A percentile compares a stretch with the other conserved stretches of the same genome.
These are phyloP conservation scores for Myotis pilosus DNA, from an alignment of 2,797 vertebrate genomes.

Conservation along the genomic window DNA sequence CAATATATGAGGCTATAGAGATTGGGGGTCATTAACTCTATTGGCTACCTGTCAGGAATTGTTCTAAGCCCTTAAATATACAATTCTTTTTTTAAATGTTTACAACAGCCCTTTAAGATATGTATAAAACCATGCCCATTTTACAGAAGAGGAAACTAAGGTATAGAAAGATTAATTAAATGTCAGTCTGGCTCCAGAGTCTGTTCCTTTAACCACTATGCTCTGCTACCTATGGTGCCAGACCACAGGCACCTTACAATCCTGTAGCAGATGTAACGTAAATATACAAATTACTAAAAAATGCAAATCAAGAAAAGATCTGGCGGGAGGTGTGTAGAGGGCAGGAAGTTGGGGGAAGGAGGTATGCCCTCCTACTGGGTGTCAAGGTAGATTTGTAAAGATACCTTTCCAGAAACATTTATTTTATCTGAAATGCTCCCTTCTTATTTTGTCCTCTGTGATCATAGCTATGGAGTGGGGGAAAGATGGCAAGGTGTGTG, in stretches of 20 bases:
- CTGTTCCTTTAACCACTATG: not conserved
- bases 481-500: not conserved
- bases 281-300: slow-evolving; percentile 25
- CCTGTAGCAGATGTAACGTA: not conserved
- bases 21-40: not conserved
- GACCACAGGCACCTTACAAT: not conserved
- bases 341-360: not conserved
- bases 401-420: not conserved
- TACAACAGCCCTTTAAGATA: not conserved
- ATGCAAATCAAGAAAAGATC: slow-evolving; percentile 17
- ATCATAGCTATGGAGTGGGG: not conserved
- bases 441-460: not conserved
- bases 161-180: slow-evolving; percentile 27
- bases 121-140: not conserved
- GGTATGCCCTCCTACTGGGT: not conserved
- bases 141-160: slow-evolving; percentile 33
- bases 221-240: not conserved
- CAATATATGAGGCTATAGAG: not conserved
- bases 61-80: slow-evolving; percentile 32
- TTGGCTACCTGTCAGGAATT: not conserved
- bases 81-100: not conserved
- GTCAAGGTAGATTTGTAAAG: not conserved
- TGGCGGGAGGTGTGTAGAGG: not conserved
- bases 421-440: not conserved
- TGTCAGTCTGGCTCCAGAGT: not conserved